Conservation (phyloP, 1,140 invertebrate species). For the Cydia pomonella region DNA sequence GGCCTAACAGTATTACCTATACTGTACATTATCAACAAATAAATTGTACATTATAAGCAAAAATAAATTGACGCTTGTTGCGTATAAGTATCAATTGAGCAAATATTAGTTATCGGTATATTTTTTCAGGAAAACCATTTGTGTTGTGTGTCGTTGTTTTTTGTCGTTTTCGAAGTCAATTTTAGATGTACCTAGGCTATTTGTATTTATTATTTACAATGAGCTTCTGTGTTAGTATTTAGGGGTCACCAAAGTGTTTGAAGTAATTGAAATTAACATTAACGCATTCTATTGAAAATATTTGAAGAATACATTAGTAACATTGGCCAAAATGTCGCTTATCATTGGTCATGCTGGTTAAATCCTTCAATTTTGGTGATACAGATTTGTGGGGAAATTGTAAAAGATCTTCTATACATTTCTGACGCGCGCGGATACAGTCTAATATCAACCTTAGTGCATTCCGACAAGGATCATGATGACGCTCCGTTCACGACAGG, state of each 20-base stretch:
- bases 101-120: conserved; percentile 25
- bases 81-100: conserved; percentile 17
- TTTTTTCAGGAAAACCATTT: conserved; percentile 15
- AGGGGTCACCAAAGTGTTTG: conserved; percentile 15
- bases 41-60: background rate
- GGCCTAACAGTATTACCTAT: background rate
- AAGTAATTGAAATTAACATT: conserved; percentile 7
- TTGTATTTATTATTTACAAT: conserved; percentile 34
- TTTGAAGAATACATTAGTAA: background rate
- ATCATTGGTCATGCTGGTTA: too few relatives aligned
- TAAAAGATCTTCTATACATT: too few relatives aligned
- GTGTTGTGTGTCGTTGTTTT: conserved; percentile 33
- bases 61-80: conserved; percentile 14
- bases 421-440: too few relatives aligned
- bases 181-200: conserved; percentile 36
- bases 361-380: too few relatives aligned
- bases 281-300: background rate
- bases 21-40: background rate
- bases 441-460: too few relatives aligned
- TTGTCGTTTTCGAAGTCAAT: conserved; percentile 41
- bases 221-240: conserved; percentile 36
- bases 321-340: too few relatives aligned
- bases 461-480: too few relatives aligned
- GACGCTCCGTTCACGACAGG: too few relatives aligned
- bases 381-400: too few relatives aligned